Evolutionary conservation across 2,113 vertebrate genomes (phyloP), one percentile per base, ranked within the genome.

Genomic region (Xenopus borealis): DNA sequence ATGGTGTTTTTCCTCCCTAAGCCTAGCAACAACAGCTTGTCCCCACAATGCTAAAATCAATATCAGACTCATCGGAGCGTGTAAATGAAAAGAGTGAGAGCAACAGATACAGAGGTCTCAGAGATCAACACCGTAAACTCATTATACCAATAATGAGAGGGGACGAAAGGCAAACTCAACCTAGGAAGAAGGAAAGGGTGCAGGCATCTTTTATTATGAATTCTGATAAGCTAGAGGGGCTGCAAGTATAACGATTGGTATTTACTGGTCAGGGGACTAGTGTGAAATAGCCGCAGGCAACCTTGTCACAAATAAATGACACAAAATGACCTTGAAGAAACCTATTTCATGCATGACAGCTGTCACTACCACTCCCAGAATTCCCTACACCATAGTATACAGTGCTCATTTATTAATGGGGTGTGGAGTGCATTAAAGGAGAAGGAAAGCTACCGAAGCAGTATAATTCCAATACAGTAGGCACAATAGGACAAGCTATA

Each of bases 281-380:
- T 53, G 65, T 72, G 46, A 17, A 10, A 40, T 40, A 14, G 55
- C 7, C 10, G n/a, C 7, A 13, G 57, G 14, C 58, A 20, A 47
- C 72, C 63, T 66, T 66, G 63, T 30, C 13, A 45, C 13, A 4
- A 50, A 61, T 12, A 14, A 52, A 50, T 46, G 33, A 40, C 33
- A 40, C 33, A 10, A 74, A 27, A 33, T 59, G 63, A 74, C 72
- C 72, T 74, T 74, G 72, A 74, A 19, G 33, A 73, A 45, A 66
- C 3, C 3, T 64, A 52, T 72, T 62, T 33, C 44, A 30, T 63
- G 57, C 44, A 53, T 40, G 8, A 33, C 30, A 33, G 30, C 30
- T 33, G 7, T 7, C 3, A 7, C 30, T 33, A 33, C 30, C 5
- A 40, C 33, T 40, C 33, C 33, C 5, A 3, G 2, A 40, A 40